Base-by-base conservation (phyloP, 2,113 vertebrate genomes). In the Siniperca chuatsi region DNA sequence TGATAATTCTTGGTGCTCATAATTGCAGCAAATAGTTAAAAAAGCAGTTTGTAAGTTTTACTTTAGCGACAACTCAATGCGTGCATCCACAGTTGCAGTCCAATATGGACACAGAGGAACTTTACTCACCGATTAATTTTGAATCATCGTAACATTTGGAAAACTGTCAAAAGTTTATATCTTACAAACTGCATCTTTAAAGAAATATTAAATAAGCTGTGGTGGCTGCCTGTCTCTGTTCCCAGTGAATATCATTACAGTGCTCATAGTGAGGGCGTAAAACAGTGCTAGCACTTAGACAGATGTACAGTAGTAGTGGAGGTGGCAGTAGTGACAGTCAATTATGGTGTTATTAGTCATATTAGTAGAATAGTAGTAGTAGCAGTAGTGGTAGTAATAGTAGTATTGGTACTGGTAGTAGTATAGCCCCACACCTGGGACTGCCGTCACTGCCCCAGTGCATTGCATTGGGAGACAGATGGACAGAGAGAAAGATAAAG, bases 391-490 rank as follows among this genome's bases (percentile, higher is more conserved):
- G 77, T 66, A 75, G 37, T 73, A 60, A n/a, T 77, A 75, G 37
- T 73, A 60, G 20, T 77, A 55, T 78, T 81, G 71, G 78, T 73
- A 84, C 46, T 87, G 75, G 65, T 86, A 87, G 79, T 84, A 84
- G 81, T 85, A 68, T 80, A 86, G 83, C 80, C 93, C 94, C 94
- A 95, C 90, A 95, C 94, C 94, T 95, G 94, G 93, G 92, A 93
- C 94, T 94, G 82, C 89, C 92, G 79, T 93, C 93, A 90, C 94
- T 95, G 93, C 75, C 91, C 82, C 87, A 93, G 90, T 89, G 92
- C 85, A 93, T 91, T 73, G 92, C 92, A 92, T 93, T 90, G 68
- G 75, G 87, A 94, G 80, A 90, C 78, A 90, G 87, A 89, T 65
- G 73, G 76, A 87, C 58, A 89, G 77, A 93, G 72, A 92, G 46